Base-by-base conservation (phyloP, 2,797 vertebrate species). In the Aplochiton taeniatus region DNA sequence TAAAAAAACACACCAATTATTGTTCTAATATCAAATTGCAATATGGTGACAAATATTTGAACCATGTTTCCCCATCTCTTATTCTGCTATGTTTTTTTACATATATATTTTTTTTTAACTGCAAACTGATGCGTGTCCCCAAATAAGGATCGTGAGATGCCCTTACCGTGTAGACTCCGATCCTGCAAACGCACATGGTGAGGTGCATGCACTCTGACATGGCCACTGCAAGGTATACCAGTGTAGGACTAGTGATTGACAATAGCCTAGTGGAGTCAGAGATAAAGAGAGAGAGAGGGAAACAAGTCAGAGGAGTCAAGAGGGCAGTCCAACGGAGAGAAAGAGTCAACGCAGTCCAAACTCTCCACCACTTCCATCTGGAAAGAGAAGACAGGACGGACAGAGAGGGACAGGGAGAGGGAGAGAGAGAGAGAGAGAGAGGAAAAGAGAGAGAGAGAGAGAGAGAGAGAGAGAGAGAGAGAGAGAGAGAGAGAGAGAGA, bases 101-200 rank as follows among this genome's bases (percentile, higher is more conserved):
- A 31, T 6, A 31, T 6, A 31, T 31, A 2, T 31, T 31, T 31
- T 31, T 2, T 31, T 31, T 31, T 31, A 6, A 31, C 6, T 3
- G 31, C 31, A 31, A 31, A 31, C 31, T 6, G 31, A 31, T 31
- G 3, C 31, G 6, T 31, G 31, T 2, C 31, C 31, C 50, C 18
- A 52, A 7, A 16, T 17, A 16, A 52, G 50, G 50, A 52, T 1
- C 50, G 16, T 11, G 50, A 52, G 31, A 31, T 11, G 17, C 19
- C 18, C 58, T 59, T 59, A 59, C 58, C 45, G 58, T 59, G 47
- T 46, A 59, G 44, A 42, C 45, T 7, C 44, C 12, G 46, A 59
- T 59, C 44, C 58, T 59, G 58, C 58, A 59, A 46, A 59, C 19
- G 44, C 43, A 46, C 8, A 59, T 16, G 45, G 58, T 48, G 17